Evolutionary conservation across 2,888 invertebrate species (phyloP).

Genomic region (Anoncus sp.): DNA sequence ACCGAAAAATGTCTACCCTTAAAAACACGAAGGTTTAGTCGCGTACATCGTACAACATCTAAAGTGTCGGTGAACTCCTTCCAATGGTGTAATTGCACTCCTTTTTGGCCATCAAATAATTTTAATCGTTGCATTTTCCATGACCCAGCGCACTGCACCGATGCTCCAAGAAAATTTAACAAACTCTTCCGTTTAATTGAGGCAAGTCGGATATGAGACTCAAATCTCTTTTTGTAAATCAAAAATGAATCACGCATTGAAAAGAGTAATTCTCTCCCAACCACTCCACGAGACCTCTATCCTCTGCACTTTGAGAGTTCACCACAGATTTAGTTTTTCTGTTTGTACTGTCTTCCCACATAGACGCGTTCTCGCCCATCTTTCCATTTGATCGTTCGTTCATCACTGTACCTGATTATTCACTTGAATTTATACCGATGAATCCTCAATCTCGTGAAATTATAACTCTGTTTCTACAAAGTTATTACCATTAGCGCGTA

Average conservation of each 20-base stretch:
- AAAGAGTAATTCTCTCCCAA: constrained; percentile 6
- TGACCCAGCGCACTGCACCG: background rate
- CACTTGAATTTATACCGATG: constrained; percentile 9
- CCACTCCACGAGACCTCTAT: background rate
- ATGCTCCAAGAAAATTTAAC: background rate
- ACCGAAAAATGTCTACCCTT: too few relatives aligned
- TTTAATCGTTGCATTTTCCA: background rate
- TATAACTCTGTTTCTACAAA: constrained; percentile 43
- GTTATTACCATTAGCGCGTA: constrained; percentile 58
- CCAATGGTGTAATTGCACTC: background rate
- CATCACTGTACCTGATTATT: constrained; percentile 46
- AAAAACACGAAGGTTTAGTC: too few relatives aligned
- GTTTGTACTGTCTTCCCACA: constrained; percentile 29
- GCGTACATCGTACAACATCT: background rate
- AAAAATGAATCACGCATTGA: constrained; percentile 47
- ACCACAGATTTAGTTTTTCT: constrained; percentile 46
- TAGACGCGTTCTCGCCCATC: constrained; percentile 41
- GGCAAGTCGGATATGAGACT: constrained; percentile 1
- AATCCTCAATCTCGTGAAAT: constrained; percentile 53
- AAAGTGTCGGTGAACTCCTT: background rate
- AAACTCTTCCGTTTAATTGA: constrained; percentile 20
- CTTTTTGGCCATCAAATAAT: background rate
- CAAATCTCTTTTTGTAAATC: constrained; percentile 19
- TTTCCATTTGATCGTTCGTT: constrained; percentile 20
- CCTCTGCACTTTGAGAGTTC: constrained; percentile 36